Evolutionary conservation across 2,113 vertebrate species (phyloP), one percentile per base, ranked within the genome.

Genomic region (Notarius quadriscutis): DNA sequence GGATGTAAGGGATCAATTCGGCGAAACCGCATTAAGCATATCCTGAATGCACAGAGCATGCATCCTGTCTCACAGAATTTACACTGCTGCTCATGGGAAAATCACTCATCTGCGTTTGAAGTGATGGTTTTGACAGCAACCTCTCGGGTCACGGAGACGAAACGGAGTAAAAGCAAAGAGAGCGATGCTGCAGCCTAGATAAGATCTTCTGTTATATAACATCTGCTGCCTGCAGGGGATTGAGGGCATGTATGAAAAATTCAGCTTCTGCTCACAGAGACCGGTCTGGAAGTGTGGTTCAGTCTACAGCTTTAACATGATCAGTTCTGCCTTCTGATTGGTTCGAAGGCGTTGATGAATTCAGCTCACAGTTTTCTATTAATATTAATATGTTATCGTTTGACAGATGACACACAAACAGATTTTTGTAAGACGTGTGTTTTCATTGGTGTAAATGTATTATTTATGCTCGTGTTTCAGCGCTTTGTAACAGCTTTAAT

Each of bases 141-240:
- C 63, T 55, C 77, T 60, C 20, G 7, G 67, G 82, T 69, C 82
- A 81, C 27, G 10, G 30, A 14, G 2, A 34, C 3, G 30, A 72
- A 57, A 8, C 7, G 55, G 53, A 72, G 51, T 48, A 57, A 41
- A 15, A 48, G 53, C 41, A 53, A 51, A 77, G 20, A 77, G 9
- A 77, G 48, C 10, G 5, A 51, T 51, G 22, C 53, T 60, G 30
- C 48, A 17, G 65, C 50, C 22, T 9, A 51, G 20, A 22, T 58
- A 60, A 86, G 78, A 60, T n/a, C 65, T 86, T 18, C 58, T 25
- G 25, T 82, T 72, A 85, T 27, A 20, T 15, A 93, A 88, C 18
- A 74, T 79, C 87, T 78, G 74, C 20, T 30, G 81, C 60, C 87
- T 84, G 27, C 67, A 50, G 72, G 50, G 30, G 17, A 51, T 22